phyloP scores from a whole-genome alignment of 2,797 vertebrate genomes.

The Hippocampus kuda region DNA sequence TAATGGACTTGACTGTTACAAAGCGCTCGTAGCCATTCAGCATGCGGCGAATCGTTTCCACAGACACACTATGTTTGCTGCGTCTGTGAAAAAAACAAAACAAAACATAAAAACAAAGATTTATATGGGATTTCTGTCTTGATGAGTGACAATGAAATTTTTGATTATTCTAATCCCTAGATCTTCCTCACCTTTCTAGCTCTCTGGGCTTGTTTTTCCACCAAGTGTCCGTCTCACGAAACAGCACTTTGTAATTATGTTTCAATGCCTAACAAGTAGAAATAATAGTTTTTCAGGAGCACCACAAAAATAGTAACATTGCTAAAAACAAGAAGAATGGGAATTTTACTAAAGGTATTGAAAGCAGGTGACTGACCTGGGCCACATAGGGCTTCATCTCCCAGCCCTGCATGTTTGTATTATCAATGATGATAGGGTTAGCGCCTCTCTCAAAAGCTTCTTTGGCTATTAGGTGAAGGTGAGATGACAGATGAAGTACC shows the following conservation, averaged over 20 bases:
- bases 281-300: not conserved
- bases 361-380: slow-evolving; percentile 72
- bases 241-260: slow-evolving; percentile 83
- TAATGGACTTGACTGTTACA: slow-evolving; percentile 75
- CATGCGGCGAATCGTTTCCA: slow-evolving; percentile 84
- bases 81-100: slow-evolving; percentile 60
- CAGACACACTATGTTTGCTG: slow-evolving; percentile 78
- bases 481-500: slow-evolving; percentile 2
- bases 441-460: slow-evolving; percentile 78
- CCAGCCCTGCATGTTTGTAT: slow-evolving; percentile 94
- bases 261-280: slow-evolving; percentile 73
- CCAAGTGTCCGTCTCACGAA: slow-evolving; percentile 92
- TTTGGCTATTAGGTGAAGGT: slow-evolving; percentile 67
- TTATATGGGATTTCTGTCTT: not conserved
- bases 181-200: slow-evolving; percentile 78
- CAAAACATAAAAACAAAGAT: not conserved
- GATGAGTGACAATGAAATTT: not conserved
- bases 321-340: not conserved
- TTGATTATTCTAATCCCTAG: no score
- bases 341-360: not conserved
- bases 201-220: slow-evolving; percentile 94
- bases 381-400: slow-evolving; percentile 95
- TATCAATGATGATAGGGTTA: slow-evolving; percentile 93
- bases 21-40: slow-evolving; percentile 77
- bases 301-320: not conserved